These are phyloP conservation scores for Campoletis raptor DNA, from an alignment of 2,888 invertebrate genomes.

Conservation along the genomic window DNA sequence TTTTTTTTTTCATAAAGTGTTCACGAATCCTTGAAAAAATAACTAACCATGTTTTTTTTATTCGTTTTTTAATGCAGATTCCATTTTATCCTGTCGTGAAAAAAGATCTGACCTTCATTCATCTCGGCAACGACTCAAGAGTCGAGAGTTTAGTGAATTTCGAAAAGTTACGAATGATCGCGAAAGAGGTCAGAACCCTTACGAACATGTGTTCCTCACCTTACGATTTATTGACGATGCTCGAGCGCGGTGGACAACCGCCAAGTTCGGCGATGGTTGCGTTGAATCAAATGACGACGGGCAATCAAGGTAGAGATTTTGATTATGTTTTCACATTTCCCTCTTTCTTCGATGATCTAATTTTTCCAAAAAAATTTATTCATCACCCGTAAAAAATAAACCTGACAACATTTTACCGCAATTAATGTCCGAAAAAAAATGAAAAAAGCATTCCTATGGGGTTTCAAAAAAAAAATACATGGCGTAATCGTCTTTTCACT, in stretches of 20 bases:
- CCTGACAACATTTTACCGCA: not conserved
- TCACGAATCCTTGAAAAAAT: not conserved
- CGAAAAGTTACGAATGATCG: slow-evolving; percentile 99
- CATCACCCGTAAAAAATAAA: not conserved
- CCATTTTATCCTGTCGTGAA: slow-evolving; percentile 97
- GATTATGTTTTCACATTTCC: not conserved
- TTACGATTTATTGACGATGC: slow-evolving; percentile 93
- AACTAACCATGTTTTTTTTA: not conserved
- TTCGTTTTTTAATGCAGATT: slow-evolving; percentile 86
- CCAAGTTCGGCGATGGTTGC: slow-evolving; percentile 96
- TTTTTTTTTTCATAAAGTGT: not conserved
- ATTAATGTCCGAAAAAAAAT: not conserved
- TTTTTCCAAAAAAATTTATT: not conserved
- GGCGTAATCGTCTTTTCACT: slow-evolving; percentile 4
- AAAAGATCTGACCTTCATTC: slow-evolving; percentile 98
- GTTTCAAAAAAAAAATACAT: not conserved
- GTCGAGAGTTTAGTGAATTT: slow-evolving; percentile 97
- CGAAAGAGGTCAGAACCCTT: slow-evolving; percentile 96
- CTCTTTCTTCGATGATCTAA: not conserved
- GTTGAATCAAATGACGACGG: slow-evolving; percentile 93
- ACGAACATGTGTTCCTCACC: slow-evolving; percentile 98
- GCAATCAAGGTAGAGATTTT: slow-evolving; percentile 85
- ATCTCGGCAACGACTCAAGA: slow-evolving; percentile 97
- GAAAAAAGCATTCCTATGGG: not conserved
- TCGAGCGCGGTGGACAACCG: slow-evolving; percentile 94